Evolutionary conservation across 2,113 vertebrate genomes (phyloP).

Genomic region (Dasyprocta punctata): DNA sequence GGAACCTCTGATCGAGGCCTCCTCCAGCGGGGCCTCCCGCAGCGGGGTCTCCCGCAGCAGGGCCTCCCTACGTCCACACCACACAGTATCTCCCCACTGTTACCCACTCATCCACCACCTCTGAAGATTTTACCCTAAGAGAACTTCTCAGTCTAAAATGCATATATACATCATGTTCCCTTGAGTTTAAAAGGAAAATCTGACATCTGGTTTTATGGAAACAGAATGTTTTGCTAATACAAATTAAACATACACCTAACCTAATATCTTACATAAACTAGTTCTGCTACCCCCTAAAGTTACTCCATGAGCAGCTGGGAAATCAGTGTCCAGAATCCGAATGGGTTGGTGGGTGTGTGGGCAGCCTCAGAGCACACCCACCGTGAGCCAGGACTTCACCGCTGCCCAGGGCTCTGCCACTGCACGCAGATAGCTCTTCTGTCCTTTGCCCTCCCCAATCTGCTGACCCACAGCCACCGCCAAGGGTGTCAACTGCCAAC

Average conservation of each 20-base stretch:
- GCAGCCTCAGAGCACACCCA: accelerated
- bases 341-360: accelerated
- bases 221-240: not conserved
- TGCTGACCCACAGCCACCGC: not conserved
- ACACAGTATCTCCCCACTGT: accelerated
- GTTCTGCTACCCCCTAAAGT: not conserved
- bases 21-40: no score
- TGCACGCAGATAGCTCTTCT: not conserved
- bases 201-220: not conserved
- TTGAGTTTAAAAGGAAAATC: not conserved
- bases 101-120: accelerated
- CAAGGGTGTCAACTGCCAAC: accelerated
- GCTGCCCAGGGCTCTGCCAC: not conserved
- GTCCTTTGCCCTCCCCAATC: accelerated
- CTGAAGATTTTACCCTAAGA: not conserved
- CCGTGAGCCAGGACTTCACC: accelerated
- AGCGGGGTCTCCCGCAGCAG: no score
- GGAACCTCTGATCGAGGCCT: not conserved
- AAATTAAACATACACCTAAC: not conserved
- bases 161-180: not conserved
- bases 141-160: not conserved
- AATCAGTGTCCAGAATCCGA: not conserved
- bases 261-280: no score
- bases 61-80: accelerated
- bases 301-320: accelerated